Base-by-base conservation (phyloP, 2,797 vertebrate species). In the Dallia pectoralis region DNA sequence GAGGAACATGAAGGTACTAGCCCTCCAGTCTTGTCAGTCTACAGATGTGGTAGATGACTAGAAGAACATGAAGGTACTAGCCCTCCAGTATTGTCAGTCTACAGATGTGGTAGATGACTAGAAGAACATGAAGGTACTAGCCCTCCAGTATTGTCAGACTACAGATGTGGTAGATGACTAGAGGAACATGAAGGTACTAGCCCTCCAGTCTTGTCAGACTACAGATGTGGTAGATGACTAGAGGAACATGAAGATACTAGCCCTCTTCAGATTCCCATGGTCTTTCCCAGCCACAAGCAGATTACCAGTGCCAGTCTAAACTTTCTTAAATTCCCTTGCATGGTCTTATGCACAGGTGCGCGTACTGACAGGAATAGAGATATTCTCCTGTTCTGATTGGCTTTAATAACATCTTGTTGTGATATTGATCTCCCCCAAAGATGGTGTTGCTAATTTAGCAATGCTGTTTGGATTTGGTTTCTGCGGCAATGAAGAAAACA, bases 1-100 rank as follows among this genome's bases (percentile, higher is more conserved):
- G 51, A 22, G n/a, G 16, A 56, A 8, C 51, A n/a, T 99, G 74
- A 99, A 99, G 96, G 98, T 99, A 90, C 86, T n/a, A n/a, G 83
- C 25, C 53, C n/a, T n/a, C n/a, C n/a, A n/a, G n/a, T n/a, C n/a
- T n/a, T n/a, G n/a, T n/a, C n/a, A n/a, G n/a, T n/a, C n/a, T n/a
- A n/a, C n/a, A n/a, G n/a, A n/a, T n/a, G n/a, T n/a, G n/a, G n/a
- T n/a, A n/a, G n/a, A n/a, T n/a, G n/a, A n/a, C n/a, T n/a, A n/a
- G n/a, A n/a, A n/a, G n/a, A n/a, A n/a, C n/a, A n/a, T n/a, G n/a
- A n/a, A n/a, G 53, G 51, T 56, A 11, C 9, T 14, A 18, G 53
- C 19, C 19, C 5, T 16, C 19, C n/a, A 2, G 22, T 11, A n/a
- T 2, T 56, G 51, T 25, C 51, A 11, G n/a, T 22, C n/a, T 22